phyloP scores from a whole-genome alignment of 2,113 vertebrate genomes.

The western clawed frog (Xenopus tropicalis) region UCB_Xtro_10.0 CM004444.2:109822501-109823000 shows the following conservation, averaged over 20 bases:
- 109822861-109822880: slow-evolving; percentile 20
- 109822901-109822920: neutral
- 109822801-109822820: slow-evolving; percentile 23
- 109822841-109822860: slow-evolving; percentile 13
- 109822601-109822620: neutral
- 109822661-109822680: neutral
- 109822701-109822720: neutral
- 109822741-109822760: slow-evolving; percentile 23
- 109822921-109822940: neutral
- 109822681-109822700: slow-evolving; percentile 8
- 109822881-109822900: neutral
- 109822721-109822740: slow-evolving; percentile 6
- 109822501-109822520: too few relatives aligned
- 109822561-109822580: too few relatives aligned
- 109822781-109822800: slow-evolving; percentile 25
- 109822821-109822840: slow-evolving; percentile 18
- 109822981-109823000: too few relatives aligned
- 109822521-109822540: too few relatives aligned
- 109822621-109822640: neutral
- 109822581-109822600: neutral
- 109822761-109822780: slow-evolving; percentile 18
- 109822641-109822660: neutral
- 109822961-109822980: too few relatives aligned
- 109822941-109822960: too few relatives aligned
- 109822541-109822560: too few relatives aligned